Evolutionary conservation across 2,797 vertebrate species (phyloP).

Genomic region (Australoheros facetus): DNA sequence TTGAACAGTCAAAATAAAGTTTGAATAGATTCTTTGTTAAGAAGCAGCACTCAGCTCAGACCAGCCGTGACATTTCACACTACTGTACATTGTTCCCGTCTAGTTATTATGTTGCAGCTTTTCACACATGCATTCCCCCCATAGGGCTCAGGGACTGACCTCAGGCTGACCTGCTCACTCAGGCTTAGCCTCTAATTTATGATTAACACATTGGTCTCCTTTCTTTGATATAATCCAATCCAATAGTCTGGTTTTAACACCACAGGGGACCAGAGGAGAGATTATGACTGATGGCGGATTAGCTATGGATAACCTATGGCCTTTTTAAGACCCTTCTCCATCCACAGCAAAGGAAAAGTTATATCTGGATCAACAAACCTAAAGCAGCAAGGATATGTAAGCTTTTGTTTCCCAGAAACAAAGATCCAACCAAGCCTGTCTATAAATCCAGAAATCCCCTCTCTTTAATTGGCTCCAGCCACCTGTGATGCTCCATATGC

Average conservation of each 20-base stretch:
- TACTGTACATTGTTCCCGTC: slow-evolving; percentile 64
- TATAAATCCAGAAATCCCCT: not conserved
- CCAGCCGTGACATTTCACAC: slow-evolving; percentile 46
- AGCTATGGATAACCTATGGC: slow-evolving; percentile 59
- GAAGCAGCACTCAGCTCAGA: slow-evolving; percentile 34
- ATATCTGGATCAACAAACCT: slow-evolving; percentile 21
- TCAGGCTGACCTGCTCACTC: slow-evolving; percentile 68
- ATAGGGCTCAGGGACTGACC: slow-evolving; percentile 62
- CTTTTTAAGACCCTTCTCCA: slow-evolving; percentile 51
- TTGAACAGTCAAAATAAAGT: slow-evolving; percentile 11
- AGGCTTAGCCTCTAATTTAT: slow-evolving; percentile 71
- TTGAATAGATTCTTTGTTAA: slow-evolving; percentile 58
- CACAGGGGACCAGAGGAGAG: slow-evolving; percentile 54
- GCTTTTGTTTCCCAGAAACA: not conserved
- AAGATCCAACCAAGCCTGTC: not conserved
- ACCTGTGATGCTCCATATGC: not conserved
- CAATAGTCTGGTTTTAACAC: slow-evolving; percentile 70
- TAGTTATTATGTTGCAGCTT: slow-evolving; percentile 65
- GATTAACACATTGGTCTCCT: slow-evolving; percentile 73
- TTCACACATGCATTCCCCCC: slow-evolving; percentile 62
- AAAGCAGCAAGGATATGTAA: not conserved
- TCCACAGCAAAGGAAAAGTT: slow-evolving; percentile 16
- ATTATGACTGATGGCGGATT: slow-evolving; percentile 68
- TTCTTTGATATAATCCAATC: slow-evolving; percentile 72
- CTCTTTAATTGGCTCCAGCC: not conserved